Evolutionary conservation across 2,113 vertebrate species (phyloP).

Genomic region (Dolichallabes microphthalmus): DNA sequence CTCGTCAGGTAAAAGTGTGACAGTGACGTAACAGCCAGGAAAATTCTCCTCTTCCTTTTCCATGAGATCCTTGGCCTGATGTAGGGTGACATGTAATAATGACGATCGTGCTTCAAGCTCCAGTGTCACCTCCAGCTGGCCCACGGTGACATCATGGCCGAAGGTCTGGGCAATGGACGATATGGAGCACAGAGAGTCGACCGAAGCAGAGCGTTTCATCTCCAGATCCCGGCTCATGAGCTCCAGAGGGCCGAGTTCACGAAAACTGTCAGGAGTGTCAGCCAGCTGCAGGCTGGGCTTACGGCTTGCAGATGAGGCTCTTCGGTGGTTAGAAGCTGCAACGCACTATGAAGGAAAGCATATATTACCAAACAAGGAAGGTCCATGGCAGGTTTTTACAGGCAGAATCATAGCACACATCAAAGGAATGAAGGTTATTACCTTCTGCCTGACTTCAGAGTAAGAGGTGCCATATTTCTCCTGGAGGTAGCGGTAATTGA

Average conservation of each 20-base stretch:
- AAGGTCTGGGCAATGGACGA: conserved; percentile 96
- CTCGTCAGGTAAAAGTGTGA: conserved; percentile 88
- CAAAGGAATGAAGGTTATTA: conserved; percentile 53
- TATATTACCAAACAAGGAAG: not conserved
- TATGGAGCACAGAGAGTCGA: conserved; percentile 91
- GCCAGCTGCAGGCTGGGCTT: conserved; percentile 82
- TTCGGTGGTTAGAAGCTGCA: conserved; percentile 68
- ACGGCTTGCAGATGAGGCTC: conserved; percentile 66
- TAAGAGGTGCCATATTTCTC: conserved; percentile 87
- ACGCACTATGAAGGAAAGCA: conserved; percentile 68
- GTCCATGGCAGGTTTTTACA: conserved; percentile 1
- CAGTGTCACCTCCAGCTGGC: conserved; percentile 91
- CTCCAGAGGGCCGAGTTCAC: conserved; percentile 91
- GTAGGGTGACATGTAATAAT: conserved; percentile 79
- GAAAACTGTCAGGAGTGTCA: conserved; percentile 83
- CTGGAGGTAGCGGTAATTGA: conserved; percentile 92
- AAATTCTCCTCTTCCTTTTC: conserved; percentile 90
- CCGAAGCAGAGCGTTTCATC: conserved; percentile 86
- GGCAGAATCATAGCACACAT: conserved; percentile 6
- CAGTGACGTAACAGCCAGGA: conserved; percentile 89
- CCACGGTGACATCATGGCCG: conserved; percentile 90
- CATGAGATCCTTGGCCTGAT: conserved; percentile 96
- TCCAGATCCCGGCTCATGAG: conserved; percentile 89
- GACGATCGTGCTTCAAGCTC: conserved; percentile 76
- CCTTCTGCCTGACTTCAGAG: conserved; percentile 80